Evolutionary conservation across 23 tunicate genomes (phyloP), one percentile per base, ranked within the genome.

Genomic region (Clavelina lepadiformis): DNA sequence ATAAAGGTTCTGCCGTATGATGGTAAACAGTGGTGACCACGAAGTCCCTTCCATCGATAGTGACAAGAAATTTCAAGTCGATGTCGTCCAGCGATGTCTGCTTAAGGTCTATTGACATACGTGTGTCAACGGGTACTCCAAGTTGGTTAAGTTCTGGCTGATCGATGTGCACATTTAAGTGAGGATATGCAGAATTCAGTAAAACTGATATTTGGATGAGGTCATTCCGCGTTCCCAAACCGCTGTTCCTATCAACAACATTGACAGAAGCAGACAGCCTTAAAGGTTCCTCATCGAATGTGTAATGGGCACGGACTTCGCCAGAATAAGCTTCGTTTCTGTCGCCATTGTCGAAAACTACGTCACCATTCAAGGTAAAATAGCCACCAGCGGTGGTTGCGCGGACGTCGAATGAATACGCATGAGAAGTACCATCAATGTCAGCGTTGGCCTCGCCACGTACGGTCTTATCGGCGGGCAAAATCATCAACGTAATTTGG

Each of bases 281-380:
- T n/a, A n/a, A n/a, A n/a, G n/a, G n/a, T n/a, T n/a, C n/a, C n/a
- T n/a, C n/a, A n/a, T n/a, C n/a, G n/a, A n/a, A n/a, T n/a, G n/a
- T n/a, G n/a, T n/a, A n/a, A n/a, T n/a, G 29, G 44, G 28, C 1
- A 8, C 49, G 49, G 15, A 41, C 49, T 41, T 41, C 49, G 11
- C 49, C 49, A 41, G 15, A 41, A 41, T 41, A 41, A 41, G 49
- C 49, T 41, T 41, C 49, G 49, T 41, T 41, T 41, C 49, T 11
- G 15, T 11, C 15, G 49, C 49, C 49, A 41, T 41, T 15, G 13
- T 41, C 13, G 15, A 41, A 15, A 15, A 15, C 15, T 15, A 41
- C 49, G 49, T 41, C 49, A 41, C 11, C 11, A 15, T 11, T 15
- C 11, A 15, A 41, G 15, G 13, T 41, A 41, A 8, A 41, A 41